Evolutionary conservation across 2,113 vertebrate genomes (phyloP), one percentile per base, ranked within the genome.

Genomic region (Plestiodon gilberti): DNA sequence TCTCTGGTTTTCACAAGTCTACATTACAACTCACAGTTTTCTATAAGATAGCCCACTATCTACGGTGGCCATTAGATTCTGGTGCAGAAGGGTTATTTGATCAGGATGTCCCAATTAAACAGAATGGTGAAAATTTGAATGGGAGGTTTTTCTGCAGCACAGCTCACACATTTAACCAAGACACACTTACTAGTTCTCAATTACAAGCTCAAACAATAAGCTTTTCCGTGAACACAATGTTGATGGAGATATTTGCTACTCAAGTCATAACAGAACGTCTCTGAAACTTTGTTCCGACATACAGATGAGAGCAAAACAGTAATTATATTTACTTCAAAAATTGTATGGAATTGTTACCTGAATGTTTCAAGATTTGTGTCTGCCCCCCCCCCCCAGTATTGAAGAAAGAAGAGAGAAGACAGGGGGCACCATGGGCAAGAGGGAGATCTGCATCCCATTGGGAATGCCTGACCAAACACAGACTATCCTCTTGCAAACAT

Each of bases 201-300:
- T 17, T 11, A 30, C 14, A 35, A 33, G 38, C 55, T 57, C 13
- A 57, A 48, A 57, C 10, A 57, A 23, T 73, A 30, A 48, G 18
- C 3, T 73, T 83, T 43, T 15, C 75, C n/a, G 28, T 9, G 40
- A 52, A 84, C 1, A 52, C 14, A 35, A 33, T 52, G 10, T 25
- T 48, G 43, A 11, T 65, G 40, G 35, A 40, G 22, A 35, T n/a
- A 52, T 1, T 74, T 74, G 30, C 55, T 6, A 18, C 28, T 55
- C 18, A 20, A 76, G 11, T 28, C n/a, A 25, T 33, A 78, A 67
- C 6, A 52, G 38, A 55, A 20, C 67, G 48, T 40, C 4, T 83
- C 23, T 38, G 73, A 61, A 88, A 30, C 89, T 10, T 25, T 85
- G 69, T 87, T n/a, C 10, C 77, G 38, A 91, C n/a, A 28, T 10